Evolutionary conservation across 2,113 vertebrate genomes (phyloP).

Genomic region (Phrynocephalus versicolor): DNA sequence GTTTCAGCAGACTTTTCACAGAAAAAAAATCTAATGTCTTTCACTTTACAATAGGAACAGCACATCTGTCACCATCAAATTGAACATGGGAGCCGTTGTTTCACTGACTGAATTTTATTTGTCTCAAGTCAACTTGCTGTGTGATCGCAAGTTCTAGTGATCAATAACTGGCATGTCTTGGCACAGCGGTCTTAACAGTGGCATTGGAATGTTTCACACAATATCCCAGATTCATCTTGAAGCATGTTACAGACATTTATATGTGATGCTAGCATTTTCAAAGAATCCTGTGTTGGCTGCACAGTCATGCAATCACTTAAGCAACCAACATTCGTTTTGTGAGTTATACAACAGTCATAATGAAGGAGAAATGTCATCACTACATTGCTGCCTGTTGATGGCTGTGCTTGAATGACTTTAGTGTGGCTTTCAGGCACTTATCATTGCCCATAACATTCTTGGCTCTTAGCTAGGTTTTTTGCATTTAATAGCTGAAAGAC

Average conservation of each 20-base stretch:
- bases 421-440: slow-evolving; percentile 30
- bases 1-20: not conserved
- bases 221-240: slow-evolving; percentile 11
- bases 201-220: not conserved
- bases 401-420: not conserved
- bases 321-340: slow-evolving; percentile 3
- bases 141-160: not conserved
- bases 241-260: not conserved
- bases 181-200: not conserved
- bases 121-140: not conserved
- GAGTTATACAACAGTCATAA: not conserved
- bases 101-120: not conserved
- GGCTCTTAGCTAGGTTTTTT: not conserved
- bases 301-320: not conserved
- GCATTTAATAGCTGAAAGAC: slow-evolving; percentile 20
- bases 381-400: not conserved
- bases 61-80: not conserved
- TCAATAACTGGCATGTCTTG: not conserved
- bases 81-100: not conserved
- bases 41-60: not conserved
- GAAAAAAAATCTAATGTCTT: not conserved
- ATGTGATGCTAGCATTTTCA: not conserved
- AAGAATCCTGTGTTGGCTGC: not conserved
- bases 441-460: slow-evolving; percentile 17
- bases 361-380: not conserved